Evolutionary conservation across 2,888 invertebrate species (phyloP), one percentile per base, ranked within the genome.

Genomic region (Stenodera caucasica): DNA sequence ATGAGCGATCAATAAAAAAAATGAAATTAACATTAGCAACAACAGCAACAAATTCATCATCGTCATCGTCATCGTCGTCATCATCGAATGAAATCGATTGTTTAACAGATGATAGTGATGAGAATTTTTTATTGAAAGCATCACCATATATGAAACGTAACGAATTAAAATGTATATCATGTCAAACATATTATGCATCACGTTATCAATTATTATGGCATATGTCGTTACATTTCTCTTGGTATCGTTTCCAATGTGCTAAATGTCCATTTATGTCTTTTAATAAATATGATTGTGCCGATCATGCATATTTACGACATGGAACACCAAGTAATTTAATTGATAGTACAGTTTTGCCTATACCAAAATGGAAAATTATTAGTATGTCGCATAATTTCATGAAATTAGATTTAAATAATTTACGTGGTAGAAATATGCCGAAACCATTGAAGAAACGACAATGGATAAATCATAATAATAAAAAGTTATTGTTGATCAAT

Each of bases 161-260:
- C 7, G 81, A 77, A 59, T 70, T 84, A 0, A 72, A 77, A 8
- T 88, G 88, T 72, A 81, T 83, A 66, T 81, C 82, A 54, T 88
- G 88, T 71, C 81, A 83, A 40, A 73, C 72, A 12, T 82, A 79
- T 66, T 85, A 83, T 70, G 74, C 79, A 1, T 82, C 83, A 29
- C 73, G 83, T 14, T 60, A 57, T 53, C 84, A 85, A 66, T 74
- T 90, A 6, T 81, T 86, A 23, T 79, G 82, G 53, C 90, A 90
- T 70, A 85, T 88, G 79, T 86, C 89, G 0, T 75, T 80, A 3
- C 90, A 91, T 74, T 84, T 88, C 61, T 87, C 87, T 61, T 89
- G 90, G 87, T 84, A 87, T 71, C 84, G 90, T 29, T 93, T 88
- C 75, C 88, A 89, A 58, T 93, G 93, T 74, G 88, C 86, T 71